phyloP scores from a whole-genome alignment of 1,140 invertebrate genomes.

The Aphis gossypii region DNA sequence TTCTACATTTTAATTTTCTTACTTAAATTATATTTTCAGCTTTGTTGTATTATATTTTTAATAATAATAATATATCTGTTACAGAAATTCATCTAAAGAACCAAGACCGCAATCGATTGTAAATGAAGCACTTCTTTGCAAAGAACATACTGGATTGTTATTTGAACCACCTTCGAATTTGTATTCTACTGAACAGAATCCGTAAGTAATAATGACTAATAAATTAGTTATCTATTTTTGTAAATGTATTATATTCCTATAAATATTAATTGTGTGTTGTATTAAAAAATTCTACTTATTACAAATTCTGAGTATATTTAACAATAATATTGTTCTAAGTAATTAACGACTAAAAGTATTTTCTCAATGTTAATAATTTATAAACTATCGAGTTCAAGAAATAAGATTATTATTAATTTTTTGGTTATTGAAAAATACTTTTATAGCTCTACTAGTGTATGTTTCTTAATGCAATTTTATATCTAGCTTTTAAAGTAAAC shows the following conservation, averaged over 20 bases:
- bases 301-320: background rate
- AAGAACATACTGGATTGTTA: slow-evolving; percentile 42
- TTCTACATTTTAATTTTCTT: background rate
- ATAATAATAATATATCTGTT: background rate
- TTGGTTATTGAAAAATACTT: background rate
- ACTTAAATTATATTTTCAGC: background rate
- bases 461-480: too few relatives aligned
- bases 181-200: slow-evolving; percentile 48
- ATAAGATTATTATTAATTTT: background rate
- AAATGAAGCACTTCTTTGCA: slow-evolving; percentile 36
- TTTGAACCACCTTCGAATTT: slow-evolving; percentile 32
- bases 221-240: background rate
- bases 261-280: background rate
- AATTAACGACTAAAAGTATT: too few relatives aligned
- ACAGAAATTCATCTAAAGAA: slow-evolving; percentile 45
- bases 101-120: slow-evolving; percentile 21
- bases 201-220: slow-evolving; percentile 24
- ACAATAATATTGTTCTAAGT: background rate
- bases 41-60: background rate
- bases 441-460: background rate
- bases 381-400: too few relatives aligned
- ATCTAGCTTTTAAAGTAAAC: too few relatives aligned
- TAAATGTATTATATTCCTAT: background rate
- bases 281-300: background rate
- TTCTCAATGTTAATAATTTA: too few relatives aligned